Conservation (phyloP, 2,888 invertebrate species). For the Dinocampus coccinellae region DNA sequence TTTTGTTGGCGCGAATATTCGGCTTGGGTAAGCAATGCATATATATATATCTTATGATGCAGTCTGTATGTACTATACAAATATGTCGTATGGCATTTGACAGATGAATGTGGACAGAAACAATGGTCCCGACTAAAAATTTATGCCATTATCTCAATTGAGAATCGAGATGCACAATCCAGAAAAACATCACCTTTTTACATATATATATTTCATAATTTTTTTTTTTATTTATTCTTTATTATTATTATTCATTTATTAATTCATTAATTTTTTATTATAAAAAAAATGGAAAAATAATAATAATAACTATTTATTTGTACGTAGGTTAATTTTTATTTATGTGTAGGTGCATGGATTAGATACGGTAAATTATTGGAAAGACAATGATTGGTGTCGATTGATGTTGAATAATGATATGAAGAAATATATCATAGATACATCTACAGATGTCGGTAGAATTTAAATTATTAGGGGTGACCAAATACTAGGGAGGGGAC, state of each 20-base stretch:
- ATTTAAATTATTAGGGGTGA: conserved; percentile 12
- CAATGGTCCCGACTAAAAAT: conserved; percentile 68
- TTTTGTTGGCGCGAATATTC: not conserved
- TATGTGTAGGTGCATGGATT: not conserved
- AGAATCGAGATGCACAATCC: conserved; percentile 53
- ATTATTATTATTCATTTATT: too few species aligned
- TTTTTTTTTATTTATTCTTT: too few species aligned
- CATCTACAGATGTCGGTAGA: not conserved
- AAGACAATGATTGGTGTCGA: too few species aligned
- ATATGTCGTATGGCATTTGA: conserved; percentile 59
- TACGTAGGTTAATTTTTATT: conserved; percentile 23
- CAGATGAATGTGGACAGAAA: conserved; percentile 66
- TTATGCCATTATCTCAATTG: conserved; percentile 69
- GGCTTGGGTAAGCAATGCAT: conserved; percentile 4
- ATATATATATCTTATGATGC: conserved; percentile 13
- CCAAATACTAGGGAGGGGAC: conserved; percentile 17
- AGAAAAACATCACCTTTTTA: not conserved
- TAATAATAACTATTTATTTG: too few species aligned
- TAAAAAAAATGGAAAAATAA: too few species aligned
- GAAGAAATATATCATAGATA: too few species aligned
- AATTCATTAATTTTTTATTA: too few species aligned
- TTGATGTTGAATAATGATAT: too few species aligned
- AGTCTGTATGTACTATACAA: conserved; percentile 43
- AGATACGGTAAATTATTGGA: too few species aligned
- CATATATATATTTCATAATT: conserved; percentile 4